Evolutionary conservation across 2,113 vertebrate genomes (phyloP), one percentile per base, ranked within the genome.

Genomic region (Barbus barbus): DNA sequence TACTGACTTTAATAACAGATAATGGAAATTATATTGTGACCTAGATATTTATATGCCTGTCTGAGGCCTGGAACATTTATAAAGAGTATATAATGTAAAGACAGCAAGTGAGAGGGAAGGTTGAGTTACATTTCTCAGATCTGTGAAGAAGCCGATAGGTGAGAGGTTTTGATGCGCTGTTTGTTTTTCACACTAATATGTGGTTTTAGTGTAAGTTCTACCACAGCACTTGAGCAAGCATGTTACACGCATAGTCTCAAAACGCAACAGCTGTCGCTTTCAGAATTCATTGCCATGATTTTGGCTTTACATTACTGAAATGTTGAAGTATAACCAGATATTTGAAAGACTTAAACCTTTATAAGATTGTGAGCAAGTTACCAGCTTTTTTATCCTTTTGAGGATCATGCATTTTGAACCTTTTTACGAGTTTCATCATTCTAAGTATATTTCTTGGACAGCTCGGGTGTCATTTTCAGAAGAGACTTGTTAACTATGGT

Each of bases 101-200:
- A 56, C 51, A 28, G 9, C 36, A 77, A 58, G 71, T 13, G 78
- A 81, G 41, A 82, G 31, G 1, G 38, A 72, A 60, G 72, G 22
- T 36, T 65, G 12, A 31, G 76, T 67, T 28, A 51, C 14, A 12
- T 28, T 51, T 51, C 61, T 77, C 26, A 60, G 53, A 58, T 9
- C 20, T 78, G 22, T 78, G 51, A 77, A 77, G 51, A 33, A 20
- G 9, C 12, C 3, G 12, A 53, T 53, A 58, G 20, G 48, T 22
- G 28, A 77, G 74, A 77, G 18, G 75, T 24, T 60, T 78, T n/a
- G 18, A 76, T 22, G 8, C 24, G 33, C 53, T 36, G 33, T 58
- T 78, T 60, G 75, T 78, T 60, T n/a, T 13, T 78, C 75, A 78
- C 75, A 78, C 75, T 60, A 78, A 78, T 38, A 78, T 78, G 75